A percentile compares a stretch with the other conserved stretches of the same genome.
Evolutionary conservation across 2,113 vertebrate genomes (phyloP).

Genomic region (Muntiacus muntjak): DNA sequence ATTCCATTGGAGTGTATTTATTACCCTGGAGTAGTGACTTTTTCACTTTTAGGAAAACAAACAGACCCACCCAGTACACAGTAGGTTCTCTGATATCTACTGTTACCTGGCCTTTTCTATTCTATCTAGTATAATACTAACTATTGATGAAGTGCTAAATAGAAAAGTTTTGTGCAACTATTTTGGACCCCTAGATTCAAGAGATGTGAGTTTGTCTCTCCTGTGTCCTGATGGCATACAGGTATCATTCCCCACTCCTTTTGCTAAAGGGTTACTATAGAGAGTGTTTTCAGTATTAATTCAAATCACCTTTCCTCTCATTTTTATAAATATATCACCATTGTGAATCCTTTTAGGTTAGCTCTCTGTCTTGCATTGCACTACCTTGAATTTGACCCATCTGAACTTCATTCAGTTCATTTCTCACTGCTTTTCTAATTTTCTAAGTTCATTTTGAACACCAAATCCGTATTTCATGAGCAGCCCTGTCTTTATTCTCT

Average conservation of each 20-base stretch:
- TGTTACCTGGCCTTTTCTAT: not conserved
- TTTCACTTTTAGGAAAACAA: not conserved
- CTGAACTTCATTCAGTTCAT: not conserved
- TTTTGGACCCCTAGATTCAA: not conserved
- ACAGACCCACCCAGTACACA: not conserved
- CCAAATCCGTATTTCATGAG: not conserved
- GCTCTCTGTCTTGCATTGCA: not conserved
- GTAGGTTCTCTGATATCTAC: not conserved
- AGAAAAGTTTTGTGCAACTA: not conserved
- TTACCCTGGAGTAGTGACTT: not conserved
- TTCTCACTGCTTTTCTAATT: constrained; percentile 7
- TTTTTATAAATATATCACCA: not conserved
- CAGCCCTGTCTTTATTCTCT: constrained; percentile 2
- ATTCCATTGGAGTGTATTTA: not conserved
- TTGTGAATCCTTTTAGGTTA: not conserved
- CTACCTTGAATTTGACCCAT: constrained; percentile 21
- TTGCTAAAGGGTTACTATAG: not conserved
- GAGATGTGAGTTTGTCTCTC: not conserved
- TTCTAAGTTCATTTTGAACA: constrained; percentile 41
- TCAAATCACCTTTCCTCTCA: not conserved
- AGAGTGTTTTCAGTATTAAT: not conserved
- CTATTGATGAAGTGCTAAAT: not conserved
- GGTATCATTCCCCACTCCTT: not conserved
- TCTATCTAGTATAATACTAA: not conserved
- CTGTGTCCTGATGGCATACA: not conserved